Evolutionary conservation across 2,888 invertebrate genomes (phyloP), one percentile per base, ranked within the genome.

Genomic region (Mimas tiliae): DNA sequence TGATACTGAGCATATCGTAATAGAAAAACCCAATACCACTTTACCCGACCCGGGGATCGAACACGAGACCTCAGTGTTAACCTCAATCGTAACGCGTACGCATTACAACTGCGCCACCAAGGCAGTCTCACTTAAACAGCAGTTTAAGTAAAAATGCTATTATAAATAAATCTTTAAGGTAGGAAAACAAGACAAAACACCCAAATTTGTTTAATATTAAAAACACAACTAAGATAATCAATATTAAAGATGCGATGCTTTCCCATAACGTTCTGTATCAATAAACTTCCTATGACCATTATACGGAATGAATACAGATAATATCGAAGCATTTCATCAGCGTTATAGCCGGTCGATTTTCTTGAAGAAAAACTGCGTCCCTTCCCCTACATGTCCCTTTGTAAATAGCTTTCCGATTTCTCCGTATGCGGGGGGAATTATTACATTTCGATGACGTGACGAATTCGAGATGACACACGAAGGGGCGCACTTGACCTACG

Each of bases 391-490:
- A 72, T 81, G 78, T 81, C 84, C 83, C 84, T 89, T 89, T 89
- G 89, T 90, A 88, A 90, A 91, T 89, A 89, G 87, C 86, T 86
- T 86, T 85, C 82, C 84, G 82, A 89, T 85, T 80, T 73, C 75
- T 74, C 74, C 78, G 74, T 73, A 74, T 74, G 80, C 78, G 76
- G 81, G 87, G 87, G 88, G 86, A 86, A 88, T 90, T 91, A 93
- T 90, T 91, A 87, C 90, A 87, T 91, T 91, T 90, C 87, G 91
- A 92, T 93, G 92, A 93, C 91, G 90, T 83, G 89, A 87, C 88
- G 87, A 89, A 91, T 90, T 87, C 82, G 76, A 85, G 86, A 87
- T 85, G 89, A 86, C 86, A 84, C 76, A 72, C 73, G 76, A 78
- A 81, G 81, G 74, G 76, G 68, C 73, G 69, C 78, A 79, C 85